Evolutionary conservation across 2,888 invertebrate species (phyloP).

Genomic region (Nebria salina): DNA sequence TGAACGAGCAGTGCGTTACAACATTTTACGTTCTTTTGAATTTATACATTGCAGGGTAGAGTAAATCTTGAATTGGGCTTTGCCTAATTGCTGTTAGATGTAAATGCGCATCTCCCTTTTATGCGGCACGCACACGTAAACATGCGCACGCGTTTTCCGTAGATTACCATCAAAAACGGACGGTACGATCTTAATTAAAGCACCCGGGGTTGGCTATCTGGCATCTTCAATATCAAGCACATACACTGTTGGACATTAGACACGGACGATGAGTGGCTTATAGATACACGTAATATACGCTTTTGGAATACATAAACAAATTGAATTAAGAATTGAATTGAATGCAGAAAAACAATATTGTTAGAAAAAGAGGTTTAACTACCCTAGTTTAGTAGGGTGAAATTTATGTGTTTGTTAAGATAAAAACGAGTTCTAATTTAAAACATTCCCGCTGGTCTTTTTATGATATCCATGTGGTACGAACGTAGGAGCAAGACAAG

Average conservation of each 20-base stretch:
- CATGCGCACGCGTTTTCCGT: not conserved
- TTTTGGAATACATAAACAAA: not conserved
- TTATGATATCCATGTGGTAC: constrained; percentile 34
- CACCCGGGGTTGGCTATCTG: not conserved
- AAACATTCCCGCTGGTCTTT: constrained; percentile 5
- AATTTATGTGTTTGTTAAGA: not conserved
- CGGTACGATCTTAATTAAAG: not conserved
- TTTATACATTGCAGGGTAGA: not conserved
- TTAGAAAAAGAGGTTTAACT: no score
- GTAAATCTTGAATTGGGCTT: not conserved
- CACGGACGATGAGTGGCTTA: not conserved
- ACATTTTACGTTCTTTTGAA: not conserved
- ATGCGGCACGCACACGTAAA: not conserved
- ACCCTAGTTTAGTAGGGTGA: not conserved
- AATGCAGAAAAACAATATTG: not conserved
- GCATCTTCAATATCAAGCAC: not conserved
- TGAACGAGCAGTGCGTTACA: not conserved
- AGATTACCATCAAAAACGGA: not conserved
- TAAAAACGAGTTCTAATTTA: not conserved
- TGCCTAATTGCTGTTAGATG: not conserved
- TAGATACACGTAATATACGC: not conserved
- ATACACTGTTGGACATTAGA: not conserved
- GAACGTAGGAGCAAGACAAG: constrained; percentile 22
- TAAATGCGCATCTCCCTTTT: not conserved
- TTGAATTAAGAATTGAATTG: not conserved